Evolutionary conservation across 2,797 vertebrate species (phyloP), one percentile per base, ranked within the genome.

Genomic region (Thamnophis elegans): DNA sequence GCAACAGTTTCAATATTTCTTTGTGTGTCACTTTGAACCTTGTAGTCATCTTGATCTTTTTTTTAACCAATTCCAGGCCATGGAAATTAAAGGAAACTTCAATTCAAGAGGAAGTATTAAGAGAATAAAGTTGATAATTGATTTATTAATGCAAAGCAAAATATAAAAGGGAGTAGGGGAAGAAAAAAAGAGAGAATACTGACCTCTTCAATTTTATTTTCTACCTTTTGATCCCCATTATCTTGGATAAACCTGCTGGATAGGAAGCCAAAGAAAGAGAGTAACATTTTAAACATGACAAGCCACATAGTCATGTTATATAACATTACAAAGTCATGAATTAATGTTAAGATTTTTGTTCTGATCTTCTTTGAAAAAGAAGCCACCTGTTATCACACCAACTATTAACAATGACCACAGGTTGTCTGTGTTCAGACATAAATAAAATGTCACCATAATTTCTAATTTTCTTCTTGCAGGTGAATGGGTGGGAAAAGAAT

Each of bases 131-230:
- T 36, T 25, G 36, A 90, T 5, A 59, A 51, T 11, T 6, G 51
- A 26, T 90, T 92, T 2, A 92, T 0, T 56, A 95, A 59, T 3
- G 1, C 42, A 91, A 25, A 90, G 88, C 1, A 54, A 95, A 92
- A 90, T 22, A 88, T 0, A 0, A 0, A 22, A 94, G 12, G 22
- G 0, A 95, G 93, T 0, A 0, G 1, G 92, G n/a, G 58, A 95
- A 93, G 32, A 93, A 62, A 88, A 91, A 91, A 68, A 54, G 0
- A 68, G 25, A 88, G 28, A 2, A 54, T 36, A 99, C 99, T 97
- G 96, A 99, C 99, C 97, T 99, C 99, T 96, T 99, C 98, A 96
- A 99, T 99, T 97, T 97, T 99, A 96, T 98, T 98, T 93, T 99
- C 98, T 93, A 99, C 98, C 97, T 98, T 98, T 94, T 99, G 97